A percentile compares a stretch with the other conserved stretches of the same genome.
Conservation (phyloP, 2,888 invertebrate genomes). For the Lepidocyrtoides sp. region DNA sequence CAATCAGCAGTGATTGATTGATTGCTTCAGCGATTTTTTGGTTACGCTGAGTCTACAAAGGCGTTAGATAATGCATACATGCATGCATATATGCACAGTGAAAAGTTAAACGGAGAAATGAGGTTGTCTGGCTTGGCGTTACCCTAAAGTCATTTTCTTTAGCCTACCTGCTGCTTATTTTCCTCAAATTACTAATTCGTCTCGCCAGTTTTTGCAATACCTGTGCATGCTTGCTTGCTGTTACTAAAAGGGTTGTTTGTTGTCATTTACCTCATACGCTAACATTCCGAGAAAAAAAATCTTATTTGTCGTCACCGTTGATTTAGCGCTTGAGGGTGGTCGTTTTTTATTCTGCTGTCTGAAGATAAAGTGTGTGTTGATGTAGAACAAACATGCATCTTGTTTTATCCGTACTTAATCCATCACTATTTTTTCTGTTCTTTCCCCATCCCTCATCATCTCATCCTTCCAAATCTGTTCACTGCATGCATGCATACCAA, state of each 20-base stretch:
- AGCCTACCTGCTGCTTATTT: constrained; percentile 54
- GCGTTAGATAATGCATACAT: constrained; percentile 40
- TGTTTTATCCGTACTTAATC: neutral
- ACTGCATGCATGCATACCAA: too few species aligned
- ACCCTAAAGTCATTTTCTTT: constrained; percentile 16
- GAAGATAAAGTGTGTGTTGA: constrained; percentile 3
- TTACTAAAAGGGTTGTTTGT: constrained; percentile 12
- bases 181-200: constrained; percentile 74
- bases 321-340: constrained; percentile 76
- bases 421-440: neutral
- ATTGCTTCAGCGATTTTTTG: constrained; percentile 24
- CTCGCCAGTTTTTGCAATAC: constrained; percentile 63
- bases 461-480: too few species aligned
- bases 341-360: constrained; percentile 46
- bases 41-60: neutral
- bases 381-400: constrained; percentile 41
- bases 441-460: too few species aligned
- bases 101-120: constrained; percentile 18
- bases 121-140: constrained; percentile 43
- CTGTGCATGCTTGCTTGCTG: constrained; percentile 1
- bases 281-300: constrained; percentile 20
- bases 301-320: constrained; percentile 57
- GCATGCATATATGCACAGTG: neutral
- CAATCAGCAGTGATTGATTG: constrained; percentile 67
- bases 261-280: neutral